Evolutionary conservation across 1,140 invertebrate genomes (phyloP).

Genomic region (Gyrodactylus bullatarudis): DNA sequence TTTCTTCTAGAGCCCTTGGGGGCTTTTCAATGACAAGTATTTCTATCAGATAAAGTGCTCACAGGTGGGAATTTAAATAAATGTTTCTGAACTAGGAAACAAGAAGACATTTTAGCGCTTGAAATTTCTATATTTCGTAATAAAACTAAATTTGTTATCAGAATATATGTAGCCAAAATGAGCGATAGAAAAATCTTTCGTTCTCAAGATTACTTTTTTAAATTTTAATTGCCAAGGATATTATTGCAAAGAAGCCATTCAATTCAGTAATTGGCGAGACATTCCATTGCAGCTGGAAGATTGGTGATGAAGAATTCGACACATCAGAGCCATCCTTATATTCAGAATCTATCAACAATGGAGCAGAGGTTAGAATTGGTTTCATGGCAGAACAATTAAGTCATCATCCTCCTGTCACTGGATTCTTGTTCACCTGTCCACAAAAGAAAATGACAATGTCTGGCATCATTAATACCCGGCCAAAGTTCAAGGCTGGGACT

Average conservation of each 20-base stretch:
- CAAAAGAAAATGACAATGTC: conserved; percentile 43
- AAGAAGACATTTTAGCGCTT: too few species aligned
- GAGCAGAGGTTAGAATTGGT: conserved; percentile 12
- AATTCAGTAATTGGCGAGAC: conserved; percentile 27
- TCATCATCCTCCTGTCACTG: conserved; percentile 63
- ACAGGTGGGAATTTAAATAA: too few species aligned
- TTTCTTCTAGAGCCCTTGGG: too few species aligned
- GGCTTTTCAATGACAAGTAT: too few species aligned
- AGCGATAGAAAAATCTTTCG: too few species aligned
- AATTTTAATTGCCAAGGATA: too few species aligned
- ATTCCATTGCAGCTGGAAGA: conserved; percentile 22
- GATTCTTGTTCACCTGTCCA: conserved; percentile 88
- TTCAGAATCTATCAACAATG: not conserved
- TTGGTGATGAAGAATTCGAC: conserved; percentile 8
- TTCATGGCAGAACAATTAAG: conserved; percentile 94
- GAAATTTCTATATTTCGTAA: too few species aligned
- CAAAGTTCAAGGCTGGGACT: conserved; percentile 33
- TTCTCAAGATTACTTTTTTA: too few species aligned
- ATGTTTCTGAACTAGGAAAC: too few species aligned
- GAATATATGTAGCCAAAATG: too few species aligned
- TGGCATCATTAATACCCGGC: conserved; percentile 33
- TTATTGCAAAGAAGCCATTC: conserved; percentile 26
- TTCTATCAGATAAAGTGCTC: too few species aligned
- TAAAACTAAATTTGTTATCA: too few species aligned
- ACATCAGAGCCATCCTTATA: not conserved